Percentiles rank a stretch among this genome's conserved stretches.
Evolutionary conservation across 64 coral and sea anemone genomes (phyloP).

Genomic region (Pachyseris speciosa): DNA sequence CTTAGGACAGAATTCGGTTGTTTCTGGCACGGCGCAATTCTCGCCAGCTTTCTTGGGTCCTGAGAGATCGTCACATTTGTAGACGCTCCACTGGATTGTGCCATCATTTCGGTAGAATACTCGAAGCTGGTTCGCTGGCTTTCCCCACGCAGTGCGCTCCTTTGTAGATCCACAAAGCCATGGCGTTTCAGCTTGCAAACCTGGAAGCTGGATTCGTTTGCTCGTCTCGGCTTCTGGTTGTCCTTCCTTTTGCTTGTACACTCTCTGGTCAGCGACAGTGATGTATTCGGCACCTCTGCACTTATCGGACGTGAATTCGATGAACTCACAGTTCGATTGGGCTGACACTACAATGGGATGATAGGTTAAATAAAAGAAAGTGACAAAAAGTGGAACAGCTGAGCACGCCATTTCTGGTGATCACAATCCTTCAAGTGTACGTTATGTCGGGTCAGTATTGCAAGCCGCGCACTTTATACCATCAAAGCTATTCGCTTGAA

Average conservation of each 20-base stretch:
- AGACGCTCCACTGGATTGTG: conserved; percentile 4
- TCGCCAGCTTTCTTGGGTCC: conserved; percentile 17
- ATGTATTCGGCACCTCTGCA: not conserved
- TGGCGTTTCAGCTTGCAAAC: not conserved
- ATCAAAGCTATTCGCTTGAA: too few relatives aligned
- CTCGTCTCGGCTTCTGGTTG: not conserved
- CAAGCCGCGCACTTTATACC: too few relatives aligned
- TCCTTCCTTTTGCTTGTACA: not conserved
- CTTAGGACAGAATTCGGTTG: conserved; percentile 27
- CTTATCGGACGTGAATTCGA: not conserved
- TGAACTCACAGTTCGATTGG: not conserved
- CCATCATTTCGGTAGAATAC: conserved; percentile 11
- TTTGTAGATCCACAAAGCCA: conserved; percentile 22
- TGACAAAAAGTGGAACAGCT: not conserved
- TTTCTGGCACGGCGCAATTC: conserved; percentile 24
- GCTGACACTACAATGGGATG: not conserved
- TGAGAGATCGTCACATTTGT: too few relatives aligned
- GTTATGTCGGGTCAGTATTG: too few relatives aligned
- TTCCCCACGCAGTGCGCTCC: conserved; percentile 9
- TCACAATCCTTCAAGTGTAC: too few relatives aligned
- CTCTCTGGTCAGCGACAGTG: not conserved
- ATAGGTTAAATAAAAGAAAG: not conserved
- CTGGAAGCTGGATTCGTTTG: not conserved
- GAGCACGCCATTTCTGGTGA: not conserved
- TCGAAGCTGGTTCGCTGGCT: conserved; percentile 26